Conservation (phyloP, 2,888 invertebrate genomes). For the Latrodectus hesperus region DNA sequence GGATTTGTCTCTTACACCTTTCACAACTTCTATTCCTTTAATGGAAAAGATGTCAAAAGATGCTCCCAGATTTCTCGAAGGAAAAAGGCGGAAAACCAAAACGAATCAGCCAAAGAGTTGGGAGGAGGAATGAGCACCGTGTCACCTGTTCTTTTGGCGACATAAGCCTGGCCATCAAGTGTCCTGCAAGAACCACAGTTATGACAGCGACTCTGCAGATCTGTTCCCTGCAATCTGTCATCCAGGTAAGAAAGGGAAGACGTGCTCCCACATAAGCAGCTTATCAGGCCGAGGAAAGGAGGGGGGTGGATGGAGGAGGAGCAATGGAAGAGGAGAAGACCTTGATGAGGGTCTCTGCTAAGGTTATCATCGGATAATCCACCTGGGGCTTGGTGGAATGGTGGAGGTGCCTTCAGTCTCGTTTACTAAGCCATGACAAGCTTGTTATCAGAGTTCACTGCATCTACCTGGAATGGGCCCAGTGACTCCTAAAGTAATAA, state of each 20-base stretch:
- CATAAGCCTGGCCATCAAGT: no score
- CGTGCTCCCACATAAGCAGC: conserved; percentile 37
- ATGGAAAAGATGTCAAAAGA: no score
- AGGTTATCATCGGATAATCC: conserved; percentile 60
- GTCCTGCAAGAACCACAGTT: no score
- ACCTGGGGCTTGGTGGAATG: conserved; percentile 17
- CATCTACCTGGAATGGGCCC: not conserved
- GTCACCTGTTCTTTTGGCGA: no score
- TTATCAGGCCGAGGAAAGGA: conserved; percentile 25
- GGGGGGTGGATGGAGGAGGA: not conserved
- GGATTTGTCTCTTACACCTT: no score
- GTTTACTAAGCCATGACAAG: conserved; percentile 2
- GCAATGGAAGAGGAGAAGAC: not conserved
- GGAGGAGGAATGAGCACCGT: no score
- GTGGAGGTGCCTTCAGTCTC: not conserved
- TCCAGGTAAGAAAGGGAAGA: conserved; percentile 26
- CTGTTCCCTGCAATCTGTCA: conserved; percentile 25
- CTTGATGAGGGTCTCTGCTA: not conserved
- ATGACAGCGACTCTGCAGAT: no score
- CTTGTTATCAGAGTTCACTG: not conserved
- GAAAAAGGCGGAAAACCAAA: no score
- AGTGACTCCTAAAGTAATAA: no score
- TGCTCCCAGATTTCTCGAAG: no score
- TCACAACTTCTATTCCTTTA: no score
- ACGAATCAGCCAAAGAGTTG: no score